Conservation (phyloP, 2,888 invertebrate species). For the Gastrophysa polygoni region DNA sequence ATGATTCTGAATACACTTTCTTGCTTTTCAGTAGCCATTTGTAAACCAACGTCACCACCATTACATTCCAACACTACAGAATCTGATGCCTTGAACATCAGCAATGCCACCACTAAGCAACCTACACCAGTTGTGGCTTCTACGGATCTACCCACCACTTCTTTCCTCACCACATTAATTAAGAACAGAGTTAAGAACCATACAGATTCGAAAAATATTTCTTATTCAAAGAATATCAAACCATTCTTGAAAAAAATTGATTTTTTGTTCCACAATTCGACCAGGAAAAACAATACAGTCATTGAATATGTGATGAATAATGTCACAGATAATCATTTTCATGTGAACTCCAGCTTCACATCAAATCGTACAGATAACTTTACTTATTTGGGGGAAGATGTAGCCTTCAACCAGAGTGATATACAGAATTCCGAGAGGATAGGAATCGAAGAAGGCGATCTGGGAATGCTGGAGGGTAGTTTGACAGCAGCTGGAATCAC, state of each 20-base stretch:
- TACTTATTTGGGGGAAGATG: constrained; percentile 44
- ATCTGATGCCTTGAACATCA: constrained; percentile 28
- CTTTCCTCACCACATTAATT: constrained; percentile 26
- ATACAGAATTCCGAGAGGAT: constrained; percentile 42
- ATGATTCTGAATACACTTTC: constrained; percentile 16
- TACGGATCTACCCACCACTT: constrained; percentile 44
- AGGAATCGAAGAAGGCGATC: constrained; percentile 36
- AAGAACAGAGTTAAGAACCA: constrained; percentile 26
- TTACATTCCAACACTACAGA: constrained; percentile 42
- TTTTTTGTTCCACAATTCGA: constrained; percentile 33
- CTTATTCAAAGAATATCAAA: constrained; percentile 34
- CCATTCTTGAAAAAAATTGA: constrained; percentile 39
- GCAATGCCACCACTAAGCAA: constrained; percentile 29
- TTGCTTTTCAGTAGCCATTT: constrained; percentile 40
- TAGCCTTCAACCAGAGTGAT: constrained; percentile 44
- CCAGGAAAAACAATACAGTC: constrained; percentile 29
- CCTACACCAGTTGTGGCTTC: constrained; percentile 36
- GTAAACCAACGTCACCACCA: constrained; percentile 28
- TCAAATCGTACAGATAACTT: constrained; percentile 48
- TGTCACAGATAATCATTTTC: constrained; percentile 45
- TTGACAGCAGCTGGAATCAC: constrained; percentile 62
- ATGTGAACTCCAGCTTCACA: constrained; percentile 41
- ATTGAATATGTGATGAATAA: constrained; percentile 55
- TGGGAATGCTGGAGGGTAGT: constrained; percentile 40
- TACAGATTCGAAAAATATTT: constrained; percentile 27